Conservation (phyloP, 2,113 vertebrate genomes). For the pig (Sus scrofa) region DNA sequence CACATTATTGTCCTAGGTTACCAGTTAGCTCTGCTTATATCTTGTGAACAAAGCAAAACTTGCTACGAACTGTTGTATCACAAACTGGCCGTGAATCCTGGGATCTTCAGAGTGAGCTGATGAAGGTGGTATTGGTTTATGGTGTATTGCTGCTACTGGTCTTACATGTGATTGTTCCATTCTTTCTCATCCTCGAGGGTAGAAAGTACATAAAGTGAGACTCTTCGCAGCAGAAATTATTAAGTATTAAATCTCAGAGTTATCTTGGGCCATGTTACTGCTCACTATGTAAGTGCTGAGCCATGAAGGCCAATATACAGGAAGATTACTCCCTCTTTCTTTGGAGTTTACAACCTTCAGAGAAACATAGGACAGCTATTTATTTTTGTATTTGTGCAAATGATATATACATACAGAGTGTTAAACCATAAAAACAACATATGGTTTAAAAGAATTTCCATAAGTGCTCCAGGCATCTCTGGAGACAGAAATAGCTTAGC, state of each 20-base stretch:
- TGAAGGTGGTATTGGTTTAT: not conserved
- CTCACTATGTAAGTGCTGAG: not conserved
- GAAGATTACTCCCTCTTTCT: conserved; percentile 47
- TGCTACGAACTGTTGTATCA: not conserved
- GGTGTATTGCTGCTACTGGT: not conserved
- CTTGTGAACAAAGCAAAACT: not conserved
- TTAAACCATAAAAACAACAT: conserved; percentile 78
- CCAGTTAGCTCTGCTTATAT: not conserved
- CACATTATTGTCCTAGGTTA: not conserved
- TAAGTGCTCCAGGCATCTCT: conserved; percentile 51
- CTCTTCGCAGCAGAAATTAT: conserved; percentile 19
- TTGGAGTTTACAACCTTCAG: conserved; percentile 37
- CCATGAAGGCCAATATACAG: not conserved
- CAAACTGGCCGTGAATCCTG: not conserved
- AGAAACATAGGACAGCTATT: conserved; percentile 72
- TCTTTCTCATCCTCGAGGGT: not conserved
- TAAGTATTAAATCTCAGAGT: conserved; percentile 21
- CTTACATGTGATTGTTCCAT: not conserved
- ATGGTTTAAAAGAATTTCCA: conserved; percentile 70
- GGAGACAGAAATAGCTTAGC: conserved; percentile 19
- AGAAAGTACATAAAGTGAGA: conserved; percentile 36
- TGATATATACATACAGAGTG: conserved; percentile 67
- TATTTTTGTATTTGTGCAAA: conserved; percentile 82
- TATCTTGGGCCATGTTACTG: not conserved
- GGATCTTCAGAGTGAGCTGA: not conserved